These are phyloP conservation scores for Pogona vitticeps DNA, from an alignment of 2,113 vertebrate species.

Conservation along the genomic window DNA sequence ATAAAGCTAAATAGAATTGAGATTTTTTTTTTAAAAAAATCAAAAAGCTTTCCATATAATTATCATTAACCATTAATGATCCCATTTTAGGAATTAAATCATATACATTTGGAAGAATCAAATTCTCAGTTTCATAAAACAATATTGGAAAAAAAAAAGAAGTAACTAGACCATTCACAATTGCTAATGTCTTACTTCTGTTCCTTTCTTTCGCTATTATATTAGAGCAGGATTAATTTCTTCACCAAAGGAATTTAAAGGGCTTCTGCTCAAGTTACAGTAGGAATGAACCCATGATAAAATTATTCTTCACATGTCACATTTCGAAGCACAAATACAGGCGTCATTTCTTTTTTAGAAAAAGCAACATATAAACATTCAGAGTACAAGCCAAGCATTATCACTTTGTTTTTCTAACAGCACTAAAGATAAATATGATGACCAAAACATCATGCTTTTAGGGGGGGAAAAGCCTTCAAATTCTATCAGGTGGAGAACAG, in stretches of 20 bases:
- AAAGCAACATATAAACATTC: constrained; percentile 37
- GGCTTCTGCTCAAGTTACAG: constrained; percentile 55
- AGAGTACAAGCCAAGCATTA: constrained; percentile 27
- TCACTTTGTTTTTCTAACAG: constrained; percentile 24
- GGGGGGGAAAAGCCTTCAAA: neutral
- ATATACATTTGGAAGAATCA: constrained; percentile 54
- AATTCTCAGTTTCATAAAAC: constrained; percentile 45
- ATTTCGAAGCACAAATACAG: constrained; percentile 48
- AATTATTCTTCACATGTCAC: constrained; percentile 7
- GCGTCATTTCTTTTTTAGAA: neutral
- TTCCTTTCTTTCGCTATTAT: constrained; percentile 62
- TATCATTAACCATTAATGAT: neutral
- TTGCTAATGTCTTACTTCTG: constrained; percentile 64
- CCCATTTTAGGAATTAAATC: constrained; percentile 43
- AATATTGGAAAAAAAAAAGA: constrained; percentile 67
- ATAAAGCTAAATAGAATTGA: neutral
- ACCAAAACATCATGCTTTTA: constrained; percentile 43
- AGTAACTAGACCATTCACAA: constrained; percentile 75
- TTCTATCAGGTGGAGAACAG: neutral
- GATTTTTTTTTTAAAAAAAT: neutral
- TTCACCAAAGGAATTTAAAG: constrained; percentile 52
- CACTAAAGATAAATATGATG: constrained; percentile 38
- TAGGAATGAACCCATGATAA: constrained; percentile 67
- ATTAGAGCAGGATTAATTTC: constrained; percentile 67
- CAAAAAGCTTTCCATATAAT: neutral